A percentile compares a stretch with the other conserved stretches of the same genome.
Conservation (phyloP, 2,113 vertebrate species). For the Hemiscyllium ocellatum region DNA sequence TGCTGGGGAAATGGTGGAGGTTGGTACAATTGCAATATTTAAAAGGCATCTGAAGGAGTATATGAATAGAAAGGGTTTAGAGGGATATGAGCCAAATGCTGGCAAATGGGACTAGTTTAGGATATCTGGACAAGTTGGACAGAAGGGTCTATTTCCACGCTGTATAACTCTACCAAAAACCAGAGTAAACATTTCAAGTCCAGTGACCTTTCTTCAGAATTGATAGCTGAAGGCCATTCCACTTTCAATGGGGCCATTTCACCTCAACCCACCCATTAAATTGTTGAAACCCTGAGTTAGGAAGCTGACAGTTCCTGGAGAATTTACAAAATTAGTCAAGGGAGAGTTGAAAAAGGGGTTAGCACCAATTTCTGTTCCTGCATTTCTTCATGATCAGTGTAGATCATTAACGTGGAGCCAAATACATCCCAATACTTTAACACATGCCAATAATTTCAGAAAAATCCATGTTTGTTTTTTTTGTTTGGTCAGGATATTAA, state of each 20-base stretch:
- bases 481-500: background rate
- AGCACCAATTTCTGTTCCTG: background rate
- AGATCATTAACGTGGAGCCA: background rate
- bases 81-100: no score
- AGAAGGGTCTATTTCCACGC: no score
- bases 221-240: background rate
- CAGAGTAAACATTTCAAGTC: no score
- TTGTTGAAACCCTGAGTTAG: background rate
- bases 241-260: background rate
- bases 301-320: background rate
- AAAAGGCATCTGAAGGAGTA: no score
- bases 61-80: no score
- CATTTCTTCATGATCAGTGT: background rate
- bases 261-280: background rate
- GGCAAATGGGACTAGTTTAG: no score
- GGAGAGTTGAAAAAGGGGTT: background rate
- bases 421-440: background rate
- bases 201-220: no score
- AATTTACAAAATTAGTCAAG: background rate
- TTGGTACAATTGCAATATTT: no score
- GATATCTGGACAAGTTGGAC: no score
- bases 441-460: background rate
- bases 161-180: no score
- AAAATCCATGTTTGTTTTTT: background rate
- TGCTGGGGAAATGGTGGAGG: no score